Percentiles rank a stretch among this genome's conserved stretches.
phyloP scores from a whole-genome alignment of 2,888 invertebrate genomes.

The Eueremaeus valkanovi region DNA sequence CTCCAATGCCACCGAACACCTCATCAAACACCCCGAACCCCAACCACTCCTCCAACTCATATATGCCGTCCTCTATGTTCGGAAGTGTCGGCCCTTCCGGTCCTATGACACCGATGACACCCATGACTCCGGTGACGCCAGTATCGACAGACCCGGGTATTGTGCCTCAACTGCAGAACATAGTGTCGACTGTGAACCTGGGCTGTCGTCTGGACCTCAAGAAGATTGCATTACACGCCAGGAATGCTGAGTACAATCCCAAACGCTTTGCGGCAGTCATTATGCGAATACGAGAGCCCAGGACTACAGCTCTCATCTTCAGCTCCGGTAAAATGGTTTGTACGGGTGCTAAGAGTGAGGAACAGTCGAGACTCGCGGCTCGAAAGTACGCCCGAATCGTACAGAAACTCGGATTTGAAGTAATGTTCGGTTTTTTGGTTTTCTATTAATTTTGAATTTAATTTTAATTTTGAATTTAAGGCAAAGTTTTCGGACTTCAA shows the following conservation, averaged over 20 bases:
- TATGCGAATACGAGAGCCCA: constrained; percentile 59
- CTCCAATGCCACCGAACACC: constrained; percentile 20
- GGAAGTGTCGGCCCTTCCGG: constrained; percentile 9
- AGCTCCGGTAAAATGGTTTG: constrained; percentile 61
- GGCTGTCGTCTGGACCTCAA: constrained; percentile 57
- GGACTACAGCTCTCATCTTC: constrained; percentile 60
- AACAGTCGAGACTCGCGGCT: constrained; percentile 57
- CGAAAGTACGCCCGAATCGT: constrained; percentile 60
- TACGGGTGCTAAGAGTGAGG: constrained; percentile 60
- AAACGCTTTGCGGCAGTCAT: constrained; percentile 61
- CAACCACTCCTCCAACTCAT: background rate
- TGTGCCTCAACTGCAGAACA: constrained; percentile 78
- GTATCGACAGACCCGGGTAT: constrained; percentile 87
- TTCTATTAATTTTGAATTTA: constrained; percentile 23
- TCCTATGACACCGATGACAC: constrained; percentile 46
- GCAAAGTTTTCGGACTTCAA: constrained; percentile 74
- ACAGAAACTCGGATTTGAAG: constrained; percentile 59
- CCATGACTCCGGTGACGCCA: constrained; percentile 74
- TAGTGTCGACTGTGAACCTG: constrained; percentile 59
- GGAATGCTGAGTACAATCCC: constrained; percentile 60
- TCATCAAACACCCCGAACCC: background rate
- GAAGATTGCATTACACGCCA: constrained; percentile 58
- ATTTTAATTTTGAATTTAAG: constrained; percentile 51
- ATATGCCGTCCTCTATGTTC: background rate
- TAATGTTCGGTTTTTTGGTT: constrained; percentile 36